These are phyloP conservation scores for Hypomecis punctinalis DNA, from an alignment of 2,888 invertebrate species.

Conservation along the genomic window DNA sequence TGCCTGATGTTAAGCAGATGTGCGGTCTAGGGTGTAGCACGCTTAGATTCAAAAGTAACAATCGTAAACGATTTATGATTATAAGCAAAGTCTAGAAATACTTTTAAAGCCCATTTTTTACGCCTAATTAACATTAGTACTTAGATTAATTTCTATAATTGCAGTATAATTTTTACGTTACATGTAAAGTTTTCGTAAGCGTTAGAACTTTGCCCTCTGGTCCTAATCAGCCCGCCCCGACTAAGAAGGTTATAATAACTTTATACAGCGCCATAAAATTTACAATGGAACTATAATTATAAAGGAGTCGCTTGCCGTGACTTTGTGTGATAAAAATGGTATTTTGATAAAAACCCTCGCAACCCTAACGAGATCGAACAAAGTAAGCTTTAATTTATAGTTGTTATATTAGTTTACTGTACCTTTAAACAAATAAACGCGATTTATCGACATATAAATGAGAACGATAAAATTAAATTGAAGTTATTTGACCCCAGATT, in stretches of 20 bases:
- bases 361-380: slow-evolving; percentile 47
- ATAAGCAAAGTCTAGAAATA: too few species aligned
- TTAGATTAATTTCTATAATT: too few species aligned
- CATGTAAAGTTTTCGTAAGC: not conserved
- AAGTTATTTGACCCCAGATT: slow-evolving; percentile 32
- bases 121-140: too few species aligned
- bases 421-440: slow-evolving; percentile 58
- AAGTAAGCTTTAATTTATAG: slow-evolving; percentile 54
- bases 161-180: too few species aligned
- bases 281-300: slow-evolving; percentile 49
- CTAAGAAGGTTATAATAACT: slow-evolving; percentile 47
- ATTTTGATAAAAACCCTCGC: slow-evolving; percentile 51
- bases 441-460: slow-evolving; percentile 51
- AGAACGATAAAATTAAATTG: slow-evolving; percentile 33
- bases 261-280: slow-evolving; percentile 51
- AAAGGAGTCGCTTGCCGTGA: slow-evolving; percentile 54
- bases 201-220: not conserved
- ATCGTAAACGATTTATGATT: too few species aligned
- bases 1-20: too few species aligned
- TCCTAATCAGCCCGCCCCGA: slow-evolving; percentile 22
- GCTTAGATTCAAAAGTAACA: too few species aligned
- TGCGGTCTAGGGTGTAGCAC: too few species aligned
- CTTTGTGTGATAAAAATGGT: slow-evolving; percentile 57
- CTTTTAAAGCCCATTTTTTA: too few species aligned
- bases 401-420: slow-evolving; percentile 51